Conservation (phyloP, 2,797 vertebrate species). For the Furcifer pardalis region DNA sequence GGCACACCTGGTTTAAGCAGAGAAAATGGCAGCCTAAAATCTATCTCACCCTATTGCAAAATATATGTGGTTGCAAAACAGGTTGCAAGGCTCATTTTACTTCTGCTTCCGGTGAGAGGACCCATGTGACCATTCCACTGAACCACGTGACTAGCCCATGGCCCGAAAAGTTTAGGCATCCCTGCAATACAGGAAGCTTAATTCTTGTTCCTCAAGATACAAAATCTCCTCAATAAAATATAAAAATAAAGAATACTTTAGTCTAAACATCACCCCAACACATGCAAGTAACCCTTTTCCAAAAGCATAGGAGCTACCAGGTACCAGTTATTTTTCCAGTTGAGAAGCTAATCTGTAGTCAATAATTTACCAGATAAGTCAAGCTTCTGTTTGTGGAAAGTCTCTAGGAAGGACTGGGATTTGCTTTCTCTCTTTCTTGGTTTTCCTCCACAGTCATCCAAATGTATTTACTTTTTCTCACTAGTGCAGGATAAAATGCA, state of each 20-base stretch:
- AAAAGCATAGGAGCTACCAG: background rate
- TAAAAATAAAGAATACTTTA: background rate
- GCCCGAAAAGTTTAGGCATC: too few species aligned
- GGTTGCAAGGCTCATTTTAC: too few species aligned
- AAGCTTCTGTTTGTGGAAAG: constrained; percentile 36
- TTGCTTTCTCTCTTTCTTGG: background rate
- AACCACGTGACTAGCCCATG: too few species aligned
- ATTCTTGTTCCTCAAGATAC: background rate
- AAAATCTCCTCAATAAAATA: background rate
- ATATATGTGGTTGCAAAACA: too few species aligned
- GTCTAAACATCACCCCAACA: too few species aligned
- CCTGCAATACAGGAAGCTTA: background rate
- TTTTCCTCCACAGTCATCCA: constrained; percentile 3
- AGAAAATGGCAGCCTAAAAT: too few species aligned
- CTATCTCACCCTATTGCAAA: too few species aligned
- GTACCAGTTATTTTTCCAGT: constrained; percentile 18
- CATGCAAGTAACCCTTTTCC: too few species aligned
- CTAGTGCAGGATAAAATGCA: constrained; percentile 1
- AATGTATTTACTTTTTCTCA: constrained; percentile 27
- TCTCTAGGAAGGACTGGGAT: constrained; percentile 8
- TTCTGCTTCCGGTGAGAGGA: too few species aligned
- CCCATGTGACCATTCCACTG: too few species aligned
- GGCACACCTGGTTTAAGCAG: too few species aligned
- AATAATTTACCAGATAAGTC: constrained; percentile 30
- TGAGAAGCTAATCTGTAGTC: constrained; percentile 25